These are phyloP conservation scores for Oceanites oceanicus DNA, from an alignment of 2,113 vertebrate species.

Conservation along the genomic window DNA sequence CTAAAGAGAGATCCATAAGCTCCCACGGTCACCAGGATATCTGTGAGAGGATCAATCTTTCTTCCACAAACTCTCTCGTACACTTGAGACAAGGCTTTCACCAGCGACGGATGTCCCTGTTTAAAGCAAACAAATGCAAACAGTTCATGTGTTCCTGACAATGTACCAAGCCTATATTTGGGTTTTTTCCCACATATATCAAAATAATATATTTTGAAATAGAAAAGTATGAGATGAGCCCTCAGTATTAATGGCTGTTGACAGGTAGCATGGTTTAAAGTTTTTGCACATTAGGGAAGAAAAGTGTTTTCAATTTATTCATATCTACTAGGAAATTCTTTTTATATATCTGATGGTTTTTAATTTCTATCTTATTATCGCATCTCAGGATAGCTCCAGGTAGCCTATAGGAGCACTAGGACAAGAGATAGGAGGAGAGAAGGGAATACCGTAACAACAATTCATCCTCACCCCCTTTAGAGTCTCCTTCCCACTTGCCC, in stretches of 20 bases:
- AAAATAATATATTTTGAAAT: not conserved
- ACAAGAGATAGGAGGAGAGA: not conserved
- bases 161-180: not conserved
- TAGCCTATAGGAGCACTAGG: not conserved
- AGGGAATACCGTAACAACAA: not conserved
- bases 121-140: not conserved
- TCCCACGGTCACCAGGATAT: conserved; percentile 91
- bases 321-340: not conserved
- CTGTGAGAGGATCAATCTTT: conserved; percentile 85
- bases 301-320: not conserved
- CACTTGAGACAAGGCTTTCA: conserved; percentile 88
- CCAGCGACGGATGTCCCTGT: conserved; percentile 90
- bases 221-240: not conserved
- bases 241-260: not conserved
- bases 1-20: conserved; percentile 92
- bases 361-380: not conserved
- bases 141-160: not conserved
- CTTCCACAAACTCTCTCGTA: conserved; percentile 84
- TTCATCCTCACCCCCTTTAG: not conserved
- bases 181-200: not conserved
- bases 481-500: not conserved
- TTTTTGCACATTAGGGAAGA: not conserved
- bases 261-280: not conserved
- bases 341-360: not conserved
- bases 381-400: not conserved